Percentiles rank a stretch among this genome's conserved stretches.
phyloP scores from a whole-genome alignment of 2,888 invertebrate species.

The Micropterix aruncella region DNA sequence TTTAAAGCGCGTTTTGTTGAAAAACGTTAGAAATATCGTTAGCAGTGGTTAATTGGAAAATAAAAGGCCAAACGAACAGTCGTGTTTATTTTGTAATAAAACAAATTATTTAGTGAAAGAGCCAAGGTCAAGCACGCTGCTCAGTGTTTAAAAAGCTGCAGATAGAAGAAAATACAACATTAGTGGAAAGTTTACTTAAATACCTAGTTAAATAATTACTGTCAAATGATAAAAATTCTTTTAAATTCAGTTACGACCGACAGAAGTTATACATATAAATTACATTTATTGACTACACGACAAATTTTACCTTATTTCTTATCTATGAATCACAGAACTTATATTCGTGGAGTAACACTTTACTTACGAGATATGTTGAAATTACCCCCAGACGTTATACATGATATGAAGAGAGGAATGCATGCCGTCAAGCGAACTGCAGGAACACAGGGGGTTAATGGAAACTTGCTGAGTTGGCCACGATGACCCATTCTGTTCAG shows the following conservation, averaged over 20 bases:
- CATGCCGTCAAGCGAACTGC: slow-evolving; percentile 10
- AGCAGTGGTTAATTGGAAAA: slow-evolving; percentile 8
- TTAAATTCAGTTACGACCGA: slow-evolving; percentile 12
- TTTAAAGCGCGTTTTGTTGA: slow-evolving; percentile 8
- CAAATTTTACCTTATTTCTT: slow-evolving; percentile 12
- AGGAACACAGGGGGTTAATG: no score
- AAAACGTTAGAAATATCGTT: slow-evolving; percentile 8
- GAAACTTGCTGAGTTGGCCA: no score
- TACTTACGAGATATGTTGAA: slow-evolving; percentile 11
- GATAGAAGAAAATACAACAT: background rate
- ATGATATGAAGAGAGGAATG: slow-evolving; percentile 14
- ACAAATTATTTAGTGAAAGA: slow-evolving; percentile 10
- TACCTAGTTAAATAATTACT: slow-evolving; percentile 12
- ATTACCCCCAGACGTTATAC: slow-evolving; percentile 10
- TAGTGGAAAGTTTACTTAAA: background rate
- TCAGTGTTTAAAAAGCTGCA: slow-evolving; percentile 8
- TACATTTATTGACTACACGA: slow-evolving; percentile 11
- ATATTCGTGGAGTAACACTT: slow-evolving; percentile 9
- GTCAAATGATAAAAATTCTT: slow-evolving; percentile 13
- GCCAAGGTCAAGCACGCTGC: slow-evolving; percentile 7
- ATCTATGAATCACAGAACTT: slow-evolving; percentile 12
- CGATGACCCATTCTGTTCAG: no score
- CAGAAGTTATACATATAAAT: slow-evolving; percentile 10
- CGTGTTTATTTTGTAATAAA: slow-evolving; percentile 9
- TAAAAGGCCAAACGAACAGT: slow-evolving; percentile 7